A percentile compares a stretch with the other conserved stretches of the same genome.
phyloP scores from a whole-genome alignment of 2,113 vertebrate species.

The Mustelus asterias region DNA sequence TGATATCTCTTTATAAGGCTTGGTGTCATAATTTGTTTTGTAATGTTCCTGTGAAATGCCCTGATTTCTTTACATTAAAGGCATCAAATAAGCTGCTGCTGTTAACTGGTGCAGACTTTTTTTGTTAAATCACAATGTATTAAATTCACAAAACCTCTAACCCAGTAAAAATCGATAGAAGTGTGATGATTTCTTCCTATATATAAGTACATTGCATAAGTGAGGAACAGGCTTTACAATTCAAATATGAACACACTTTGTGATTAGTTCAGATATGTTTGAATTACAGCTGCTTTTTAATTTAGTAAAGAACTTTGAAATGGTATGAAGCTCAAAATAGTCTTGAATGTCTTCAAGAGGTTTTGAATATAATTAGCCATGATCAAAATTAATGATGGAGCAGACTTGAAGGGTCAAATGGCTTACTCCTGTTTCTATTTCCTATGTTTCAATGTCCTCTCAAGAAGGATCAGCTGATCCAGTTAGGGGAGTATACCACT shows the following conservation, averaged over 20 bases:
- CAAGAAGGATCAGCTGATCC: background rate
- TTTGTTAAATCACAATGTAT: background rate
- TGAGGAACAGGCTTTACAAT: background rate
- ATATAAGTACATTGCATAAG: background rate
- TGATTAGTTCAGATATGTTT: background rate
- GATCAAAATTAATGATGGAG: no score
- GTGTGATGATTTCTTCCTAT: background rate
- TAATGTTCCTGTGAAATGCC: no score
- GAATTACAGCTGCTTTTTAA: background rate
- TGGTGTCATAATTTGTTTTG: no score
- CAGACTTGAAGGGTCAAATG: no score
- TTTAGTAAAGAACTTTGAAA: background rate
- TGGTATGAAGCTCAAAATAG: background rate
- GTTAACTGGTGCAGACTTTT: background rate
- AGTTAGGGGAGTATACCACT: background rate
- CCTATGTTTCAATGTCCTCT: no score
- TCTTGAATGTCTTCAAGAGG: background rate
- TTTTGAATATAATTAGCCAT: background rate
- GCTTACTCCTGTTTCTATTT: no score
- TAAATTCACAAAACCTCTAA: background rate
- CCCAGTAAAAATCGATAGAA: background rate
- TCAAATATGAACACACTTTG: background rate
- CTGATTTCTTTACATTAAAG: background rate
- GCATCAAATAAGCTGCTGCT: background rate
- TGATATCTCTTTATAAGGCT: no score